Evolutionary conservation across 2,113 vertebrate genomes (phyloP), one percentile per base, ranked within the genome.

Genomic region (Hiodon tergisus): DNA sequence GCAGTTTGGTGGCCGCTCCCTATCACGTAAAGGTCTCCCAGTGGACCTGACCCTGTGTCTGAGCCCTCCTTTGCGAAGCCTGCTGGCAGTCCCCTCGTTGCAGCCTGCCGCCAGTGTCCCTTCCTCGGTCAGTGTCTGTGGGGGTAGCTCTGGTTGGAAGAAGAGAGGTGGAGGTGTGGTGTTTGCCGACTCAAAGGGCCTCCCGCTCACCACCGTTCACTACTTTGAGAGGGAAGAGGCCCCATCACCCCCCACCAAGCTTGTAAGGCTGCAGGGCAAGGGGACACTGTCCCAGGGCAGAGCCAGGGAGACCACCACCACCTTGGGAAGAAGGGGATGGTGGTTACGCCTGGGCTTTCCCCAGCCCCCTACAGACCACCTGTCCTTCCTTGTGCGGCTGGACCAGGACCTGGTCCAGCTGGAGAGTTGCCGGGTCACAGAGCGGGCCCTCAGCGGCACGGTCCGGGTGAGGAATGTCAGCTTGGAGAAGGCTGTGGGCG

Each of bases 131-230:
- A 82, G 69, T 58, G 46, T 80, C 63, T 86, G 76, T 77, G 72
- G 62, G 73, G 67, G 73, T 6, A 69, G 74, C n/a, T n/a, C 69
- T 3, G 69, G 80, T 50, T 17, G 11, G 46, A 88, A 82, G 77
- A 94, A 93, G 81, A 90, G 81, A 71, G 84, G 76, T 0, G 92
- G 81, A 72, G 84, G 76, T 0, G 93, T 93, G 0, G 87, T 91
- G 7, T 94, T 95, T 14, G 92, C 95, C 0, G 94, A 95, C 3
- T 76, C 83, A 2, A 88, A 83, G 69, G 92, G 94, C 5, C 69
- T 93, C n/a, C 78, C 90, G 0, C 85, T 95, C 57, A 89, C 90
- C 0, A 85, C 85, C 0, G 89, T 91, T 6, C 86, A 82, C 47
- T 78, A 87, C 10, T 93, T 93, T 66, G 76, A 86, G 2, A 84